These are phyloP conservation scores for Graphium colonna DNA, from an alignment of 2,888 invertebrate species.

Conservation along the genomic window DNA sequence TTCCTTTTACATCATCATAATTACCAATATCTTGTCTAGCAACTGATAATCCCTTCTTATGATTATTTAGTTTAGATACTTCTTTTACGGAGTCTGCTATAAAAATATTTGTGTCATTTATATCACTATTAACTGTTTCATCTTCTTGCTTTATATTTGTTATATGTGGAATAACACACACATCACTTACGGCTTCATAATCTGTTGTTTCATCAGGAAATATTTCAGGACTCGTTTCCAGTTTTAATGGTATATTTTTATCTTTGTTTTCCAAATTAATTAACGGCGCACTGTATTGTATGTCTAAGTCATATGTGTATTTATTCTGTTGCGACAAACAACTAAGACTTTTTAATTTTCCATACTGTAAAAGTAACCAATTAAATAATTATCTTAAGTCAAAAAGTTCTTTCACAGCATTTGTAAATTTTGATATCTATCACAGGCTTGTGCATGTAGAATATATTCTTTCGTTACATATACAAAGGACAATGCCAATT, in stretches of 20 bases:
- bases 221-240: not conserved
- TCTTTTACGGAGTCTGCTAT: no score
- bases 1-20: slow-evolving; percentile 32
- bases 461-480: no score
- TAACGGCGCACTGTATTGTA: slow-evolving; percentile 26
- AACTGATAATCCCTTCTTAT: slow-evolving; percentile 14
- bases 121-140: no score
- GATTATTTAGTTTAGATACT: not conserved
- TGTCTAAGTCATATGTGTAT: slow-evolving; percentile 25
- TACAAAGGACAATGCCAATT: no score
- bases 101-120: no score
- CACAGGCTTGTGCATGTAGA: no score
- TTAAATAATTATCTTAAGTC: no score
- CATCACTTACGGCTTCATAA: no score
- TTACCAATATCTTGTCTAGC: no score
- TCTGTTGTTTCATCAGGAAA: not conserved
- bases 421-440: no score
- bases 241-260: slow-evolving; percentile 13
- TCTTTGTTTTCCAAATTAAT: not conserved
- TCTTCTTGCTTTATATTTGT: not conserved
- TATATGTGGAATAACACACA: no score
- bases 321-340: slow-evolving; percentile 24
- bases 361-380: slow-evolving; percentile 29
- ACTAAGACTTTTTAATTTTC: slow-evolving; percentile 26
- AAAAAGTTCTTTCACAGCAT: no score